Conservation (phyloP, 2,888 invertebrate species). For the Charanyca ferruginea region DNA sequence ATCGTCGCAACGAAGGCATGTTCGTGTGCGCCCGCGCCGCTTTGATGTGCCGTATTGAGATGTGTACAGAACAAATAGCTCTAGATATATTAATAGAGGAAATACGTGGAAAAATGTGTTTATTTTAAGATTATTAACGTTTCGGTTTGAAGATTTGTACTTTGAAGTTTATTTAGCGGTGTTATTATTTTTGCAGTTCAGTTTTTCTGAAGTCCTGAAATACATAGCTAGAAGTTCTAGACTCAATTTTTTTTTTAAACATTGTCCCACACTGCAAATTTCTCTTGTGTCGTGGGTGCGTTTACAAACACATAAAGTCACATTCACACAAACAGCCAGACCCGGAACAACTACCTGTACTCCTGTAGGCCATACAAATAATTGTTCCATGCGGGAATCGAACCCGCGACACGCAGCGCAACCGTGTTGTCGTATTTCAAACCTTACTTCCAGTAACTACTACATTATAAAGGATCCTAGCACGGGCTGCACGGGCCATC, state of each 20-base stretch:
- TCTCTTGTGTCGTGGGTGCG: too few relatives aligned
- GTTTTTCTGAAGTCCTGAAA: conserved; percentile 9
- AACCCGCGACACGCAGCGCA: too few relatives aligned
- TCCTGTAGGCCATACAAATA: too few relatives aligned
- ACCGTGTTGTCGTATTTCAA: too few relatives aligned
- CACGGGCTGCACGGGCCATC: conserved; percentile 56
- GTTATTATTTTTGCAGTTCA: conserved; percentile 21
- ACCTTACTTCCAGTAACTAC: conserved; percentile 27
- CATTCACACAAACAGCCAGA: too few relatives aligned
- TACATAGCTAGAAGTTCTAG: neutral
- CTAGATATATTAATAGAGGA: conserved; percentile 46
- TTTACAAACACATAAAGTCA: too few relatives aligned
- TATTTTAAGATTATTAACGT: conserved; percentile 43
- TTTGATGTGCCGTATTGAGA: conserved; percentile 54
- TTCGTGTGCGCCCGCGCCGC: conserved; percentile 19
- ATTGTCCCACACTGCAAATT: too few relatives aligned
- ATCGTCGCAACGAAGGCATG: conserved; percentile 48
- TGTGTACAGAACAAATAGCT: conserved; percentile 45
- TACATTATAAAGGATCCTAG: conserved; percentile 38
- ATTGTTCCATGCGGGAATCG: too few relatives aligned
- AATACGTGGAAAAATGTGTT: conserved; percentile 51
- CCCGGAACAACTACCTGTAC: too few relatives aligned
- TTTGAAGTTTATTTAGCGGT: conserved; percentile 27
- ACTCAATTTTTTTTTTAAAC: too few relatives aligned
- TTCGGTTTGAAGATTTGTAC: conserved; percentile 27